Evolutionary conservation across 2,797 vertebrate species (phyloP).

Genomic region (Passerculus sandwichensis): DNA sequence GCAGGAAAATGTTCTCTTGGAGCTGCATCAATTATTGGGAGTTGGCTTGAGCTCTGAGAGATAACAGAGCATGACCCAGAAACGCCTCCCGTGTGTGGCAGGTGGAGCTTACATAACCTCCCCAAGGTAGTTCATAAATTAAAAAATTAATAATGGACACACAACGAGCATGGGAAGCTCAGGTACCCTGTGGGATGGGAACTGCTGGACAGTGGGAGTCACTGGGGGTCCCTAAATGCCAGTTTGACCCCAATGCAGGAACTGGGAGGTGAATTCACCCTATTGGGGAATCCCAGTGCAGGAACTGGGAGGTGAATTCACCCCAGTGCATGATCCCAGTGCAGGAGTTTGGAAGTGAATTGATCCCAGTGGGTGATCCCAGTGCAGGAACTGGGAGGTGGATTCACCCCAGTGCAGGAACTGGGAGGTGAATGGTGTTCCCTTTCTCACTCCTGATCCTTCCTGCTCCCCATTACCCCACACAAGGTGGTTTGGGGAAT

Average conservation of each 20-base stretch:
- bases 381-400: not conserved
- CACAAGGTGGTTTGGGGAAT: not conserved
- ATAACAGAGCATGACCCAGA: conserved; percentile 31
- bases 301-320: not conserved
- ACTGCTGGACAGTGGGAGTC: not conserved
- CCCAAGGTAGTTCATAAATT: not conserved
- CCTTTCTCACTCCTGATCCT: not conserved
- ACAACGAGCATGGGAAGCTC: fast-evolving
- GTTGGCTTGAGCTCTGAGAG: not conserved
- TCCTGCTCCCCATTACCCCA: not conserved
- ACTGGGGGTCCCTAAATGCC: not conserved
- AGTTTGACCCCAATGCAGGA: not conserved
- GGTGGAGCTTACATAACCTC: not conserved
- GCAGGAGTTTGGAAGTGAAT: too few species aligned
- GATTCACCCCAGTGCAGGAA: too few species aligned
- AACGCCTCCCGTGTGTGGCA: not conserved
- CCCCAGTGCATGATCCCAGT: too few species aligned
- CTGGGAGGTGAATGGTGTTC: not conserved
- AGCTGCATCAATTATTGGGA: not conserved
- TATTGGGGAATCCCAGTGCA: not conserved
- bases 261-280: not conserved
- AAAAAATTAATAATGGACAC: not conserved
- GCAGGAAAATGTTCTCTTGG: conserved; percentile 39
- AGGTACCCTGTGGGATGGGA: not conserved
- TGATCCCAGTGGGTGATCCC: too few species aligned